Conservation (phyloP, 1,140 invertebrate species). For the Drosophila simulans region DNA sequence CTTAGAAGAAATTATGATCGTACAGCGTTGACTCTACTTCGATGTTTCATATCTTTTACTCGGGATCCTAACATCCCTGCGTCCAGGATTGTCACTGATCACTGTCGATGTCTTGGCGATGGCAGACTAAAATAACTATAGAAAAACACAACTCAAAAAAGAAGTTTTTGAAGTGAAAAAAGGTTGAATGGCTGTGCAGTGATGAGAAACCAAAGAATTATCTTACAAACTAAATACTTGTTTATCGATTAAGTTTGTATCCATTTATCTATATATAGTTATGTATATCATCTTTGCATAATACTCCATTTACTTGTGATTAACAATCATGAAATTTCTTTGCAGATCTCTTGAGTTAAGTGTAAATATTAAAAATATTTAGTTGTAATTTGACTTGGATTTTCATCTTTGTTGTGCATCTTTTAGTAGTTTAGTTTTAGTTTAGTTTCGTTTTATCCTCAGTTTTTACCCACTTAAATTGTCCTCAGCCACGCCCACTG, state of each 20-base stretch:
- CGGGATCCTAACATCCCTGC: conserved; percentile 16
- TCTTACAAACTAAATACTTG: conserved; percentile 57
- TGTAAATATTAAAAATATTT: conserved; percentile 76
- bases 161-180: background rate
- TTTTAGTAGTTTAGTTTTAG: conserved; percentile 13
- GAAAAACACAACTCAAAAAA: conserved; percentile 2
- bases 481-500: conserved; percentile 39
- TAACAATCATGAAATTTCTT: conserved; percentile 55
- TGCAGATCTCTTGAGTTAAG: conserved; percentile 26
- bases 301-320: conserved; percentile 51
- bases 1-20: conserved; percentile 18
- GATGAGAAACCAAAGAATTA: conserved; percentile 11
- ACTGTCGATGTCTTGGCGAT: conserved; percentile 52
- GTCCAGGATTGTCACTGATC: background rate
- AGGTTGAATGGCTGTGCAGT: conserved; percentile 29
- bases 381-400: conserved; percentile 75
- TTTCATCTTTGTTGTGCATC: conserved; percentile 42
- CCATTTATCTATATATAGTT: conserved; percentile 42
- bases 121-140: conserved; percentile 22
- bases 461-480: conserved; percentile 44
- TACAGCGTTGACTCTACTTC: conserved; percentile 40
- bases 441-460: background rate
- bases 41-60: conserved; percentile 32
- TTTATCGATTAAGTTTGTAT: conserved; percentile 47
- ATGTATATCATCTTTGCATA: conserved; percentile 40